These are phyloP conservation scores for Salvelinus fontinalis DNA, from an alignment of 2,113 vertebrate species.

Conservation along the genomic window DNA sequence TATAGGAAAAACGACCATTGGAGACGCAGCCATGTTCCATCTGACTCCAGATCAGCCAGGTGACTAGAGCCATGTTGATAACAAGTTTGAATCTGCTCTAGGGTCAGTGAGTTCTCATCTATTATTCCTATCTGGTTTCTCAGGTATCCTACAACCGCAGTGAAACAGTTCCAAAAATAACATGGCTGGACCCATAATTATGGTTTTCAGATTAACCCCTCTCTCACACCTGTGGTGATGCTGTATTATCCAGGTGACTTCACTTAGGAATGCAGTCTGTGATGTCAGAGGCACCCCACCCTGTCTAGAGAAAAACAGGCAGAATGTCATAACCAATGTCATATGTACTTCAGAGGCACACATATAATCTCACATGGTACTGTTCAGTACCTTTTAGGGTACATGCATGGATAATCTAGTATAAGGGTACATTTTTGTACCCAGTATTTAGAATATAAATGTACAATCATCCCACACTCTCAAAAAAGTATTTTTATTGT, in stretches of 20 bases:
- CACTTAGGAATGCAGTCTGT: constrained; percentile 26
- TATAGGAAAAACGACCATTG: too few species aligned
- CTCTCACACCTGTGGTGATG: constrained; percentile 13
- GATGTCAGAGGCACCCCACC: constrained; percentile 25
- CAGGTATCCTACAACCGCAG: constrained; percentile 19
- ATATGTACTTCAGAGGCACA: too few species aligned
- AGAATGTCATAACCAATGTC: too few species aligned
- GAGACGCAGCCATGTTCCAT: too few species aligned
- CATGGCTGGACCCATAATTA: constrained; percentile 24
- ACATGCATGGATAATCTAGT: too few species aligned
- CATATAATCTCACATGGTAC: too few species aligned
- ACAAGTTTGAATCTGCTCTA: constrained; percentile 49
- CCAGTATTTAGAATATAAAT: too few species aligned
- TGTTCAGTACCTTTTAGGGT: too few species aligned
- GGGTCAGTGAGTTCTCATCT: constrained; percentile 44
- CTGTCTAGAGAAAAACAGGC: neutral
- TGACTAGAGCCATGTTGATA: neutral
- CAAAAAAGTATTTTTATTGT: neutral
- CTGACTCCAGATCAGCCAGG: too few species aligned
- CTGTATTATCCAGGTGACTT: constrained; percentile 6
- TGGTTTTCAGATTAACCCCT: too few species aligned
- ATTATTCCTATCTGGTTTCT: constrained; percentile 27
- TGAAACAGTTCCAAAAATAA: constrained; percentile 64
- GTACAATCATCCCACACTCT: too few species aligned
- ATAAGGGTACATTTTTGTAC: too few species aligned